Evolutionary conservation across 2,797 vertebrate species (phyloP).

Genomic region (Carcharodon carcharias): DNA sequence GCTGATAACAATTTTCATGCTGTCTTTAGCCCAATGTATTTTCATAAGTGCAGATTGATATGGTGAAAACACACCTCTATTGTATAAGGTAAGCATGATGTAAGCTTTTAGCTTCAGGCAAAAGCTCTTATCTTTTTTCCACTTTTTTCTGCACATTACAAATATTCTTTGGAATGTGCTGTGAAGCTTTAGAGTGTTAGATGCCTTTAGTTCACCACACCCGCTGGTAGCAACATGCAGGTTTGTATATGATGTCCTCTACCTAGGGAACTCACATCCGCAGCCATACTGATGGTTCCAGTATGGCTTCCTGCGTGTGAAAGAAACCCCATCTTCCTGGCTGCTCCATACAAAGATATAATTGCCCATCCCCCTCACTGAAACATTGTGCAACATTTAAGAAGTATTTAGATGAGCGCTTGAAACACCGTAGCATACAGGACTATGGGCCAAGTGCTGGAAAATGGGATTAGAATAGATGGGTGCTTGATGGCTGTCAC

Average conservation of each 20-base stretch:
- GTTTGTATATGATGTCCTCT: neutral
- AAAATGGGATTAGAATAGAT: too few relatives aligned
- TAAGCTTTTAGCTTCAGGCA: slow-evolving; percentile 7
- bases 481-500: too few relatives aligned
- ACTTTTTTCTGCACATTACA: slow-evolving; percentile 14
- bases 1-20: neutral
- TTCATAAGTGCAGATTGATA: slow-evolving; percentile 9
- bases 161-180: slow-evolving; percentile 17
- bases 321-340: neutral
- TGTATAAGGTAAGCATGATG: neutral
- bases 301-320: too few relatives aligned
- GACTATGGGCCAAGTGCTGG: too few relatives aligned
- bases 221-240: neutral
- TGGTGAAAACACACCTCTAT: neutral
- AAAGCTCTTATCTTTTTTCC: neutral
- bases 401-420: too few relatives aligned
- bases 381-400: too few relatives aligned
- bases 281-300: neutral
- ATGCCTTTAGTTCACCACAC: neutral
- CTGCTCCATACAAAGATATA: neutral
- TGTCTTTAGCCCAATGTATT: slow-evolving; percentile 6
- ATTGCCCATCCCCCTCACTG: neutral
- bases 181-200: neutral
- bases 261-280: neutral
- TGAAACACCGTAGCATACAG: too few relatives aligned